Evolutionary conservation across 2,113 vertebrate genomes (phyloP).

Genomic region (Phyllostomus discolor): DNA sequence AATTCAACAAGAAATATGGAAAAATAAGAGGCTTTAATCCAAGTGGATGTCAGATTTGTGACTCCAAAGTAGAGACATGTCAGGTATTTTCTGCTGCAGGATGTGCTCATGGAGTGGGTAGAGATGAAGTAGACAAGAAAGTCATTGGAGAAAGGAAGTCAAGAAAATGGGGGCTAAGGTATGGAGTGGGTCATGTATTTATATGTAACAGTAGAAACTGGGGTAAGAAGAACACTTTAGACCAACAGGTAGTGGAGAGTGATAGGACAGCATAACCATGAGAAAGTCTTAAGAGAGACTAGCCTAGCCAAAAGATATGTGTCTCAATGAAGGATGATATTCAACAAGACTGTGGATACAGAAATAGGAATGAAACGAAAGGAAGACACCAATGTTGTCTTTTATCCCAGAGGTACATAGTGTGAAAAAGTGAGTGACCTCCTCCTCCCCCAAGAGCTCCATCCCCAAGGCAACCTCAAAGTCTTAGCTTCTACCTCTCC

Average conservation of each 20-base stretch:
- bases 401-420: not conserved
- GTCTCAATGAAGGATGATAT: not conserved
- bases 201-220: not conserved
- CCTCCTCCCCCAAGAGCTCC: fast-evolving
- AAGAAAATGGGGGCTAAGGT: not conserved
- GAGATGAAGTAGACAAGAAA: not conserved
- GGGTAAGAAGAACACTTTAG: not conserved
- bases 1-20: not conserved
- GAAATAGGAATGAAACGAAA: not conserved
- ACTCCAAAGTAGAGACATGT: not conserved
- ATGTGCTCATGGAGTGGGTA: not conserved
- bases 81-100: not conserved
- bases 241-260: not conserved
- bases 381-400: not conserved
- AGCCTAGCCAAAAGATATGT: not conserved
- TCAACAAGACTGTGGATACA: not conserved
- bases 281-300: not conserved
- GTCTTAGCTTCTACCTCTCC: not conserved
- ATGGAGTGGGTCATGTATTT: not conserved
- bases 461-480: not conserved
- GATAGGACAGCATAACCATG: not conserved
- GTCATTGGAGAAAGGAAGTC: not conserved
- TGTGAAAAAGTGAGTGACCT: not conserved
- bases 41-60: not conserved
- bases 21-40: not conserved